Evolutionary conservation across 2,113 vertebrate species (phyloP), one percentile per base, ranked within the genome.

Genomic region (Oncorhynchus nerka): DNA sequence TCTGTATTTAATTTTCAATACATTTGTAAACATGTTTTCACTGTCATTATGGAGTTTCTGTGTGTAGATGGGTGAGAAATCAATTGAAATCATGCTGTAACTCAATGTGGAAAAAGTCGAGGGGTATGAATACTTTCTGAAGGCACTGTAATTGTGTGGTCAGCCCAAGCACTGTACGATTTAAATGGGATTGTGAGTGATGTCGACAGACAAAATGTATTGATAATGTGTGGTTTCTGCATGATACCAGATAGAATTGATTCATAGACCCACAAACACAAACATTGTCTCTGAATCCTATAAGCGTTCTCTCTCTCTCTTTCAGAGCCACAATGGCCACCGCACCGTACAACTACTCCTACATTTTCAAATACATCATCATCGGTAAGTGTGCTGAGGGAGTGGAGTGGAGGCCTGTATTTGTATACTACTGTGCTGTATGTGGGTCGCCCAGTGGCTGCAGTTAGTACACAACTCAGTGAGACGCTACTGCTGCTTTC

Each of bases 291-390:
- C 4, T 74, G 13, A 66, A 30, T 32, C 26, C 4, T 65, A 22
- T 74, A 68, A 81, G 39, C 9, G 9, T 45, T 84, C 5, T 66
- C 26, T 20, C 26, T 20, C 79, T 77, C 74, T 72, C 65, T 78
- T 95, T 85, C 83, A 98, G 96, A 96, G 95, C 97, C 96, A 96
- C 91, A 83, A 99, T 99, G 97, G 97, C 98, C 93, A 98, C 97
- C 20, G 97, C 98, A 94, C 98, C 98, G 70, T 99, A 99, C 95
- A 99, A 99, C 95, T 99, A 99, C 86, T 99, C 97, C 84, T 99
- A 99, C 96, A 99, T 99, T 94, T 99, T 99, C 92, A 99, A 99
- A 90, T 99, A 99, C 94, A 99, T 99, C 94, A 99, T 99, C 88
- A 99, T 99, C 64, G 98, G 97, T 99, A 90, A 97, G 98, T 96